phyloP scores from a whole-genome alignment of 2,797 vertebrate genomes.

The Setipinna tenuifilis region DNA sequence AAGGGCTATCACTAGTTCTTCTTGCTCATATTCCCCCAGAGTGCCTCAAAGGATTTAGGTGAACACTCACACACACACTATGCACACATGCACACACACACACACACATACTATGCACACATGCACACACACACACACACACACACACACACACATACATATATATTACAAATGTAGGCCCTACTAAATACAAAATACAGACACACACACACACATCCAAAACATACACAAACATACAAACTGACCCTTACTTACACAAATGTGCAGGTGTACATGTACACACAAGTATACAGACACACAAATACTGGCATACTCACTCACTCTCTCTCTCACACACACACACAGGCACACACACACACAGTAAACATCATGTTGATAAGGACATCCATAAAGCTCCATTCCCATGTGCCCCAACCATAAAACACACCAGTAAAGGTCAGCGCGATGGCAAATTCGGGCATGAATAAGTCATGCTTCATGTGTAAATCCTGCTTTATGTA shows the following conservation, averaged over 20 bases:
- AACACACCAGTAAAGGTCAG: slow-evolving; percentile 46
- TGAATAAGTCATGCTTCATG: too few relatives aligned
- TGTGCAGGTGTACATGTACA: not conserved
- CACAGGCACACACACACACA: slow-evolving; percentile 26
- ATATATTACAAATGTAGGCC: slow-evolving; percentile 28
- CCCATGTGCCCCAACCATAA: slow-evolving; percentile 34
- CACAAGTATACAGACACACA: not conserved
- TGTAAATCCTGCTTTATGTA: slow-evolving; percentile 48
- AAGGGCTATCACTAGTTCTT: not conserved
- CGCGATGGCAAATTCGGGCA: slow-evolving; percentile 40
- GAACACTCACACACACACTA: not conserved
- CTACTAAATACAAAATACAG: slow-evolving; percentile 13
- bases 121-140: not conserved
- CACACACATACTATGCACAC: not conserved
- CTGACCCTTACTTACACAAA: too few relatives aligned
- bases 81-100: not conserved
- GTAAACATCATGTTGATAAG: slow-evolving; percentile 29
- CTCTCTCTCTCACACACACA: slow-evolving; percentile 13
- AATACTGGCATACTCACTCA: not conserved
- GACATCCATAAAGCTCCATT: slow-evolving; percentile 34
- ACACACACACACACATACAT: slow-evolving; percentile 27
- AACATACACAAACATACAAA: not conserved
- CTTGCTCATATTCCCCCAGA: not conserved
- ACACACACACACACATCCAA: not conserved
- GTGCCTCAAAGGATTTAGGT: not conserved